Conservation (phyloP, 2,888 invertebrate genomes). For the Argyresthia albistria region DNA sequence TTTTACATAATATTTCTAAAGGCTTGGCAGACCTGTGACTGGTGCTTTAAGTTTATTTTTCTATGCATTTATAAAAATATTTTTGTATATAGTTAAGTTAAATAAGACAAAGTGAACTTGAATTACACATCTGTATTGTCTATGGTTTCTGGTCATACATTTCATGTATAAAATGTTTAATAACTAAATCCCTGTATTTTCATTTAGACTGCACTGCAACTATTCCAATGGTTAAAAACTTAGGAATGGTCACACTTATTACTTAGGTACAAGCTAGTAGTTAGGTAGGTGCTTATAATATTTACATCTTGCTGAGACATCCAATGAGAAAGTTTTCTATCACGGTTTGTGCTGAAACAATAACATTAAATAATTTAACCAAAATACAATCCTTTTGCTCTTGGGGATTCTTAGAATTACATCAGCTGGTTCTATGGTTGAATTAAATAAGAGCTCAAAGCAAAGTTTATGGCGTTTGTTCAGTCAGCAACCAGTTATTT, state of each 20-base stretch:
- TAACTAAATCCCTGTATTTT: constrained; percentile 71
- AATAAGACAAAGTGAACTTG: neutral
- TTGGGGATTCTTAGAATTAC: no score
- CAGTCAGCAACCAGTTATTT: no score
- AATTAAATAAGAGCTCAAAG: no score
- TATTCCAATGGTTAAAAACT: neutral
- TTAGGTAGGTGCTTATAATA: neutral
- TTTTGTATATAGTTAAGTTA: neutral
- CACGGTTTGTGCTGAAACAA: constrained; percentile 80
- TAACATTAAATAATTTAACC: constrained; percentile 13
- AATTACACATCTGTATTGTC: constrained; percentile 38
- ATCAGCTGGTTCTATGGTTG: no score
- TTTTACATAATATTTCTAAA: neutral
- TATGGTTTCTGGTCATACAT: constrained; percentile 49
- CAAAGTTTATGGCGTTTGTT: no score
- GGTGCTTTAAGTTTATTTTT: neutral
- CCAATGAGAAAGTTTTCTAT: constrained; percentile 81
- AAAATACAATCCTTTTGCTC: neutral
- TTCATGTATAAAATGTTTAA: constrained; percentile 43
- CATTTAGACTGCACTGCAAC: constrained; percentile 29
- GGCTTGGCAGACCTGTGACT: neutral
- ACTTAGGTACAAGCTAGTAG: neutral
- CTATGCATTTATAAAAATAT: neutral
- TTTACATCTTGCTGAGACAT: constrained; percentile 66
- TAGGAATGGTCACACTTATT: neutral